Conservation (phyloP, 2,113 vertebrate species). For the Sylvia atricapilla region DNA sequence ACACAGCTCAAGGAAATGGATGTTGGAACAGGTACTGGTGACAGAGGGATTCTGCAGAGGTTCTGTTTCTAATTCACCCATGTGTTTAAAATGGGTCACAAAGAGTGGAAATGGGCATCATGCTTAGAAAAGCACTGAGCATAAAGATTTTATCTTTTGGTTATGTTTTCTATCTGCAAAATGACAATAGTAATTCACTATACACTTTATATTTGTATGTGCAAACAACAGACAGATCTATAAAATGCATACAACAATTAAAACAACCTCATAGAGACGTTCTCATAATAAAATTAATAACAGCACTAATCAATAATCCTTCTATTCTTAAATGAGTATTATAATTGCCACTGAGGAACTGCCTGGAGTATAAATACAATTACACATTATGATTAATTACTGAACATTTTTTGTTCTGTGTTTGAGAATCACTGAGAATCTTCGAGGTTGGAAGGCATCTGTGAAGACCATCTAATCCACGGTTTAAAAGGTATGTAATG, state of each 20-base stretch:
- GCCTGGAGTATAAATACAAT: background rate
- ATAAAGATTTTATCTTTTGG: background rate
- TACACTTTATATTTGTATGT: background rate
- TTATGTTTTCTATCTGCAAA: background rate
- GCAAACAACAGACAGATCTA: background rate
- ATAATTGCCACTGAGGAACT: background rate
- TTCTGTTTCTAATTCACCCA: background rate
- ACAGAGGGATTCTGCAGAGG: background rate
- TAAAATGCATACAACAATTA: background rate
- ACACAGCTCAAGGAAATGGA: background rate
- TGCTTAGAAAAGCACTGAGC: background rate
- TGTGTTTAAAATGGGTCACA: background rate
- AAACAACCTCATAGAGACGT: fast-evolving
- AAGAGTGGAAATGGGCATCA: background rate
- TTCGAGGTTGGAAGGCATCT: background rate
- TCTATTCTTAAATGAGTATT: background rate
- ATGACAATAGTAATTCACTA: background rate
- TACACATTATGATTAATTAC: background rate
- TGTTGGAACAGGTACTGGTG: fast-evolving
- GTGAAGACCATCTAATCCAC: background rate
- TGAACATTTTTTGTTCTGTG: background rate
- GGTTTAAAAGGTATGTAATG: background rate
- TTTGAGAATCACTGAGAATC: background rate
- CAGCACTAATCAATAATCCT: background rate
- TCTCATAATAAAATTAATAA: background rate